Conservation (phyloP, 2,888 invertebrate species). For the Tanytarsus gracilentus region DNA sequence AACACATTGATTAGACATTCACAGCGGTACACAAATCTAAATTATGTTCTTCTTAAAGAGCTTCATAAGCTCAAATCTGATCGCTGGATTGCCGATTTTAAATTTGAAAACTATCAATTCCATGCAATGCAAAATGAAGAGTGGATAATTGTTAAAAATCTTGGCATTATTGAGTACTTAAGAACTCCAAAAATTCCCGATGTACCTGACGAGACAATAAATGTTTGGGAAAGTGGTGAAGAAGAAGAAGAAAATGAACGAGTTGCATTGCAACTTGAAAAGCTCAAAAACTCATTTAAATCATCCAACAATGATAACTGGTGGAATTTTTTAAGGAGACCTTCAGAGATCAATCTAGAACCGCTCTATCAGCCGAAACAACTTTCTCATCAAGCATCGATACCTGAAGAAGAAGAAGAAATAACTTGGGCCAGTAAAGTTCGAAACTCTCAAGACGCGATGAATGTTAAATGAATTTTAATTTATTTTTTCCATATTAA, state of each 20-base stretch:
- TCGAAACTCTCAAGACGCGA: no score
- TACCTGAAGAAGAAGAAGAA: no score
- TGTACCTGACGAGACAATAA: conserved; percentile 6
- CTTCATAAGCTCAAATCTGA: conserved; percentile 1
- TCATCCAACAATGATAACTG: neutral
- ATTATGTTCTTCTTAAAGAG: conserved; percentile 8
- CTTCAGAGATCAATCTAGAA: conserved; percentile 12
- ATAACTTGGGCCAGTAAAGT: no score
- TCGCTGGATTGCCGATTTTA: conserved; percentile 14
- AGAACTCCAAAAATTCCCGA: conserved; percentile 3
- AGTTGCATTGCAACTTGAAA: neutral
- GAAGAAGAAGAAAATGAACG: conserved; percentile 6
- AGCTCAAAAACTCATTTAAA: neutral
- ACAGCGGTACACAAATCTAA: conserved; percentile 16
- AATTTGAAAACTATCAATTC: conserved; percentile 14
- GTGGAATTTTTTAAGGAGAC: neutral
- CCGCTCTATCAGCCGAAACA: neutral
- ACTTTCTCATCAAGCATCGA: no score
- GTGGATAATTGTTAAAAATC: conserved; percentile 17
- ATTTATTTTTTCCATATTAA: no score
- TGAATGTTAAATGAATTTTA: no score
- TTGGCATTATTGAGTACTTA: conserved; percentile 2
- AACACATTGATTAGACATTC: conserved; percentile 15
- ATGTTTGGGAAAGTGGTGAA: conserved; percentile 3
- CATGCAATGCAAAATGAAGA: conserved; percentile 17